phyloP scores from a whole-genome alignment of 2,888 invertebrate species.

The Agriopis marginaria region DNA sequence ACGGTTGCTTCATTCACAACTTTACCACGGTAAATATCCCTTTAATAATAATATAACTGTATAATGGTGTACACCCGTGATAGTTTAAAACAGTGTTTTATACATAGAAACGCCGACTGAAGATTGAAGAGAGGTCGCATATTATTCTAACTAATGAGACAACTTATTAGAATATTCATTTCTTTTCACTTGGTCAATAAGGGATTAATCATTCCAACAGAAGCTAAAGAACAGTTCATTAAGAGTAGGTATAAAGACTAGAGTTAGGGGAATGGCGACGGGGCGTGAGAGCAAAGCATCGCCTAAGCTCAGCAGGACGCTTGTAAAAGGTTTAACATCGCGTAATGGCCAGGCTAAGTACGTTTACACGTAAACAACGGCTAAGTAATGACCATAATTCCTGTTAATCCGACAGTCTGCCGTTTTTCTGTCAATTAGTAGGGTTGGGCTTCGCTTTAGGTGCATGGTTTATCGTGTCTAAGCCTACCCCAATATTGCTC shows the following conservation, averaged over 20 bases:
- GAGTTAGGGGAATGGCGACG: not conserved
- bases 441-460: constrained; percentile 52
- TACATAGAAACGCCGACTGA: too few species aligned
- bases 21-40: too few species aligned
- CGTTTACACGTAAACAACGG: constrained; percentile 61
- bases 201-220: not conserved
- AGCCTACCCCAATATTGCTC: not conserved
- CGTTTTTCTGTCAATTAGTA: constrained; percentile 53
- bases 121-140: too few species aligned
- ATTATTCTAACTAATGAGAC: too few species aligned
- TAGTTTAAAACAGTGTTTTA: too few species aligned
- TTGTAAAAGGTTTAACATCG: constrained; percentile 43
- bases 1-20: too few species aligned
- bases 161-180: too few species aligned
- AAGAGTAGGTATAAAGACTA: not conserved
- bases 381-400: constrained; percentile 64
- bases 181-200: too few species aligned
- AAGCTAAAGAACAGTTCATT: not conserved
- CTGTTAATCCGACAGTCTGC: constrained; percentile 62
- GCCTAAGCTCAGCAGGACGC: constrained; percentile 24
- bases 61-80: too few species aligned
- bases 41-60: too few species aligned
- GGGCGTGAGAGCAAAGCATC: constrained; percentile 2
- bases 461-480: constrained; percentile 2
- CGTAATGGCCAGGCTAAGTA: constrained; percentile 49